Evolutionary conservation across 2,113 vertebrate genomes (phyloP), one percentile per base, ranked within the genome.

Genomic region (Colistium nudipinnis): DNA sequence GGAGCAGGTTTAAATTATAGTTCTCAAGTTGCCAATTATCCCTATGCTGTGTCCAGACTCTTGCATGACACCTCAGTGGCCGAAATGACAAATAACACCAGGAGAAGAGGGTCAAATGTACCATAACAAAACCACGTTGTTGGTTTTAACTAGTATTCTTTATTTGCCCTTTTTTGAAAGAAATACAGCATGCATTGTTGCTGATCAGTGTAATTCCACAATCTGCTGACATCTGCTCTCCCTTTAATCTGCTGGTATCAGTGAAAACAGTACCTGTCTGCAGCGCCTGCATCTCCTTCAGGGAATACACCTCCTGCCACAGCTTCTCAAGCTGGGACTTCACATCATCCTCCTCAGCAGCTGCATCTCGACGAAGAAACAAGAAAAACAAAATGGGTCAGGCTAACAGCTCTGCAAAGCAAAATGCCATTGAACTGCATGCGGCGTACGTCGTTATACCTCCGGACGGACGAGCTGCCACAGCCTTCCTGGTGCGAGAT

Each of bases 261-360:
- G 16, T 33, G 12, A 59, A 11, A 24, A 7, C 13, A 16, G 38
- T 88, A 99, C 98, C 97, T 94, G 96, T 97, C 87, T 99, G 98
- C 60, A 99, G 86, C 2, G 97, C 97, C 86, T 97, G 96, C 74
- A 96, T 96, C 90, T 99, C 96, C 83, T 99, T 98, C 86, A 99
- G 86, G n/a, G 94, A 95, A 31, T 98, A 98, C 74, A 99, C 95
- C 91, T 99, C 97, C 76, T 90, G 91, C 97, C 97, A 99, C 70
- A 99, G 48, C 86, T 94, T 97, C 74, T 95, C 93, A 65, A 99
- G 91, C 89, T 99, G 96, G 25, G 89, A 90, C 88, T 90, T 96
- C 66, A 97, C 82, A 72, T 97, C 94, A 8, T 93, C 94, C 65
- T 96, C 93, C 48, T 94, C 94, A 87, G 93, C 85, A 78, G 93